Conservation (phyloP, 2,797 vertebrate genomes). For the Siniperca scherzeri region DNA sequence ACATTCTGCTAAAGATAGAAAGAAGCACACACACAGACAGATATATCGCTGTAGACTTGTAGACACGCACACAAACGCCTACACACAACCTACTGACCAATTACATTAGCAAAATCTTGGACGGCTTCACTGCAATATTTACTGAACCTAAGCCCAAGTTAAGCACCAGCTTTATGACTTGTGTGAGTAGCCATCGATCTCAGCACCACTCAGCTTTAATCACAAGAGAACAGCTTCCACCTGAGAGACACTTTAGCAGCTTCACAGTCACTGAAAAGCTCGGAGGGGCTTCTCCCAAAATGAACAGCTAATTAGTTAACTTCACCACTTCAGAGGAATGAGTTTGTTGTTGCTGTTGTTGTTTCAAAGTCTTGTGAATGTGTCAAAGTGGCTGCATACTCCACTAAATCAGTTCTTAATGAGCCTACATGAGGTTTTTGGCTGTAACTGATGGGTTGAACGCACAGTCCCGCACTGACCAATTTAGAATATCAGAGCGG, state of each 20-base stretch:
- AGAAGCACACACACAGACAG: background rate
- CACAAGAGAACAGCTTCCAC: conserved; percentile 36
- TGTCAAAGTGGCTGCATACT: conserved; percentile 22
- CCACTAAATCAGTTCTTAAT: conserved; percentile 30
- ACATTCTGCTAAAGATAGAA: conserved; percentile 15
- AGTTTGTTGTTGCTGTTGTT: conserved; percentile 25
- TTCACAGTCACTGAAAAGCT: conserved; percentile 12
- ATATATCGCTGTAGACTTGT: background rate
- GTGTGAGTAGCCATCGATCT: conserved; percentile 43
- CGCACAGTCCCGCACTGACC: background rate
- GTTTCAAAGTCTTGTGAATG: conserved; percentile 34
- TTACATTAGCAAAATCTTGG: conserved; percentile 29
- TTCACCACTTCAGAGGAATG: conserved; percentile 17
- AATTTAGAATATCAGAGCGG: background rate
- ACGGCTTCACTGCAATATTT: background rate
- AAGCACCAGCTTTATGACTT: conserved; percentile 13
- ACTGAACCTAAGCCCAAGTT: background rate
- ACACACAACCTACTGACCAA: conserved; percentile 4
- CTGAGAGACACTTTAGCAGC: conserved; percentile 23
- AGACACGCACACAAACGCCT: background rate
- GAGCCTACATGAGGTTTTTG: conserved; percentile 15
- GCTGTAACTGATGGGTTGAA: conserved; percentile 1
- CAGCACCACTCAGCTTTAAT: conserved; percentile 39
- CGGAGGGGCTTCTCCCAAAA: conserved; percentile 27
- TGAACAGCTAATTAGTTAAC: conserved; percentile 52